A percentile compares a stretch with the other conserved stretches of the same genome.
Evolutionary conservation across 2,113 vertebrate species (phyloP).

Genomic region (Willisornis vidua): DNA sequence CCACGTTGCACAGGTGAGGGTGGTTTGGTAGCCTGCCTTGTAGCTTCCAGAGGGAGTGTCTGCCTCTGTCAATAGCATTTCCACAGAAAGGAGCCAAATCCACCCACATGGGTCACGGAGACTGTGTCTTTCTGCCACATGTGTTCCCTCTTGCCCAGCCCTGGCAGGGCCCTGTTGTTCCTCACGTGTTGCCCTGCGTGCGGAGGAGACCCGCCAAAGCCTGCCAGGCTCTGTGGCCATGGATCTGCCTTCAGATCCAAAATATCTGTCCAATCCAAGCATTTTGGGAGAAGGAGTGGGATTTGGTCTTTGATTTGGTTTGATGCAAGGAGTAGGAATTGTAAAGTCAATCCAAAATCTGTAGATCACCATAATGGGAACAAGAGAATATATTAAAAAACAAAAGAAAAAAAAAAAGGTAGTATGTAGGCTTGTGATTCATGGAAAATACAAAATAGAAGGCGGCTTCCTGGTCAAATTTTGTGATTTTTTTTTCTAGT

Average conservation of each 20-base stretch:
- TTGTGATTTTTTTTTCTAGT: neutral
- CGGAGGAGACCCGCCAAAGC: neutral
- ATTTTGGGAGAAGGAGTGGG: neutral
- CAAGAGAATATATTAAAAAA: neutral
- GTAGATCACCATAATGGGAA: neutral
- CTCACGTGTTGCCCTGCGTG: neutral
- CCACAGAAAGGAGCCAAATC: constrained; percentile 61
- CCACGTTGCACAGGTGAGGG: neutral
- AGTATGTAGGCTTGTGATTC: neutral
- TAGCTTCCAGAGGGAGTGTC: constrained; percentile 20
- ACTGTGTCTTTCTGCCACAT: constrained; percentile 13
- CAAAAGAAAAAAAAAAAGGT: neutral
- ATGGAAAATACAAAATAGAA: neutral
- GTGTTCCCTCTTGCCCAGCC: neutral
- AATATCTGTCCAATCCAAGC: neutral
- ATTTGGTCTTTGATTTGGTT: neutral
- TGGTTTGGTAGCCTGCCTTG: neutral
- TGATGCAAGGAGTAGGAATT: neutral
- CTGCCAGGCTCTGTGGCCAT: accelerated
- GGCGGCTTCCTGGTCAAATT: neutral
- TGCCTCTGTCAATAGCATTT: neutral
- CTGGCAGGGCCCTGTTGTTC: neutral
- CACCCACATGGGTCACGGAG: constrained; percentile 52
- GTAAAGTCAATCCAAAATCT: neutral
- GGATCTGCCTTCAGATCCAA: neutral